Conservation (phyloP, 53 echinoderm and acorn worm genomes). For the Temnopleurus reevesii region DNA sequence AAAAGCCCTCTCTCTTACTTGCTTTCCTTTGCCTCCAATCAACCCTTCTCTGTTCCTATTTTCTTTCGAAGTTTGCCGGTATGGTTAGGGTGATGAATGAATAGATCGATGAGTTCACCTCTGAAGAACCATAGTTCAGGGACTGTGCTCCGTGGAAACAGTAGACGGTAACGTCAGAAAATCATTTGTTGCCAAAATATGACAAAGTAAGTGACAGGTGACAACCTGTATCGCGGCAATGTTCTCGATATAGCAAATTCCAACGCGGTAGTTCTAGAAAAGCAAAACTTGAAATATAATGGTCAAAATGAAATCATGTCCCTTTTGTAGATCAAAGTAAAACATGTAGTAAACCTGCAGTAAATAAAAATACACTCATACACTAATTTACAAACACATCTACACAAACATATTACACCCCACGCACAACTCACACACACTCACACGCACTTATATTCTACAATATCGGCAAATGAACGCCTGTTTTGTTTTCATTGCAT, state of each 20-base stretch:
- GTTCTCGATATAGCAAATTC: neutral
- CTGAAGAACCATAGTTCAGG: neutral
- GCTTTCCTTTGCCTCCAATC: neutral
- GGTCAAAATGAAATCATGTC: neutral
- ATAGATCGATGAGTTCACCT: neutral
- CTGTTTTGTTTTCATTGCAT: too few species aligned
- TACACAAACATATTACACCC: too few species aligned
- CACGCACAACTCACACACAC: too few species aligned
- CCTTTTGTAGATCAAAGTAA: too few species aligned
- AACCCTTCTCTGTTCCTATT: neutral
- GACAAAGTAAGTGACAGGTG: neutral
- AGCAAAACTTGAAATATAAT: neutral
- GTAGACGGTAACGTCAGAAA: neutral
- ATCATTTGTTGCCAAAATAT: neutral
- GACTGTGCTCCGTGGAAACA: neutral
- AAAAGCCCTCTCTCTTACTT: neutral
- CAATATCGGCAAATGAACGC: too few species aligned
- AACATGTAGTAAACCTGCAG: too few species aligned
- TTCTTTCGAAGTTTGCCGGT: slow-evolving; percentile 14
- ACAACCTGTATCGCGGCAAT: neutral
- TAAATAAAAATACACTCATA: too few species aligned
- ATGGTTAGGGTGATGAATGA: neutral
- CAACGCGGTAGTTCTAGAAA: neutral
- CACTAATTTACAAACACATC: too few species aligned
- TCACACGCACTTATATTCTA: too few species aligned